Conservation (phyloP, 2,888 invertebrate genomes). For the Orgyia antiqua region DNA sequence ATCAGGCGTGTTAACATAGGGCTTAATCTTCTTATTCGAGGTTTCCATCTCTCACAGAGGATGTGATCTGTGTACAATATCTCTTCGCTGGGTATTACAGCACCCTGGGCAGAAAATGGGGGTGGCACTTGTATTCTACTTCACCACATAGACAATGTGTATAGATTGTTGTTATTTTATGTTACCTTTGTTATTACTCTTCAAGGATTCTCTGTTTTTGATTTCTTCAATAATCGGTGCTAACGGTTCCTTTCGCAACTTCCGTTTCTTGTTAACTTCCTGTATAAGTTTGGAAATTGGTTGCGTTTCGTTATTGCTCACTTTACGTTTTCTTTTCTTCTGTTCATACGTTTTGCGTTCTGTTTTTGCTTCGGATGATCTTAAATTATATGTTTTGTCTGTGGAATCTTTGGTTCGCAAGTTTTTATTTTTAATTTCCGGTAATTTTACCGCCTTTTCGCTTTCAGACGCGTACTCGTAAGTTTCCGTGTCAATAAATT, state of each 20-base stretch:
- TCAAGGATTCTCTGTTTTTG: slow-evolving; percentile 50
- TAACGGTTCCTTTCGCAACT: slow-evolving; percentile 43
- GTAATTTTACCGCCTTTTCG: slow-evolving; percentile 42
- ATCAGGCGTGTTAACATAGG: too few species aligned
- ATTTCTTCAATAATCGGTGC: slow-evolving; percentile 67
- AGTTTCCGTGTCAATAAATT: slow-evolving; percentile 47
- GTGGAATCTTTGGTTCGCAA: slow-evolving; percentile 32
- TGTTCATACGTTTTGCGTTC: slow-evolving; percentile 52
- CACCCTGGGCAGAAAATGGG: too few species aligned
- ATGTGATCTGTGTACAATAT: too few species aligned
- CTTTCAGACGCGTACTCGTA: slow-evolving; percentile 67
- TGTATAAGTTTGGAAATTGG: slow-evolving; percentile 18
- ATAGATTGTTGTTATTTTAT: too few species aligned
- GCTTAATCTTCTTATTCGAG: too few species aligned
- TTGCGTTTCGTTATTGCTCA: slow-evolving; percentile 22
- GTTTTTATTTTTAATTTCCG: slow-evolving; percentile 7
- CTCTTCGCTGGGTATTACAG: too few species aligned
- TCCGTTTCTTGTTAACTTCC: slow-evolving; percentile 29
- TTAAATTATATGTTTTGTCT: slow-evolving; percentile 56
- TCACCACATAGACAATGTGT: too few species aligned
- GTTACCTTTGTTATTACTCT: slow-evolving; percentile 38
- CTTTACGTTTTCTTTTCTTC: slow-evolving; percentile 28
- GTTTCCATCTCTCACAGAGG: too few species aligned
- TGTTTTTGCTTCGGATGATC: slow-evolving; percentile 54
- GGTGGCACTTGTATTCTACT: too few species aligned